phyloP scores from a whole-genome alignment of 92 coral and sea anemone species.

The Ricordea florida region DNA sequence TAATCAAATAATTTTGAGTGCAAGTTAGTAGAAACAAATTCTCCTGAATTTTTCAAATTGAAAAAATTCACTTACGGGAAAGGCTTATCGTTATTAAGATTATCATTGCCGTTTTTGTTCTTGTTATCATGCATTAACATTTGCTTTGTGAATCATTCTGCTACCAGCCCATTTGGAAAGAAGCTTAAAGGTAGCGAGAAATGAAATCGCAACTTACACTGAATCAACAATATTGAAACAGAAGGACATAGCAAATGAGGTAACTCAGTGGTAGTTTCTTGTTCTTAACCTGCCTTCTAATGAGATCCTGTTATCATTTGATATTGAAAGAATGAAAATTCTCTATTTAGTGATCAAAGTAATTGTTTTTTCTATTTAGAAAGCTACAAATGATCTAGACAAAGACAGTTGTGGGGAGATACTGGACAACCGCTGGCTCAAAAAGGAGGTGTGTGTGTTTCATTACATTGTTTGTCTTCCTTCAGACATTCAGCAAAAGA shows the following conservation, averaged over 20 bases:
- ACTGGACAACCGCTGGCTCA: slow-evolving; percentile 97
- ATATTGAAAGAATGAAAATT: neutral
- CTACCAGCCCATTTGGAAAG: slow-evolving; percentile 83
- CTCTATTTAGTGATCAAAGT: neutral
- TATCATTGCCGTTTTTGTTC: no score
- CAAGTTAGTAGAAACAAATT: no score
- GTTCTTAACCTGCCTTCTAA: neutral
- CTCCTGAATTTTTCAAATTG: no score
- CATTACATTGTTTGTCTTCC: no score
- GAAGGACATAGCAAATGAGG: slow-evolving; percentile 95
- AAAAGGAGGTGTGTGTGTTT: slow-evolving; percentile 77
- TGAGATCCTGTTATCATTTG: neutral
- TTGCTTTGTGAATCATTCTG: neutral
- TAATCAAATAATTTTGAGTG: no score
- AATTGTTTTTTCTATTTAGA: slow-evolving; percentile 26
- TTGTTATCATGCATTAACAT: neutral
- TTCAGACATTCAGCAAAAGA: no score
- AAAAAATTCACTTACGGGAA: no score
- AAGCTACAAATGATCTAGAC: slow-evolving; percentile 87
- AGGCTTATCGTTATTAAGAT: no score
- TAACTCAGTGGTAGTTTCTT: neutral
- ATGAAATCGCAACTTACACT: slow-evolving; percentile 86
- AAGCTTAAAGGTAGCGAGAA: slow-evolving; percentile 89
- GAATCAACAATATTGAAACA: slow-evolving; percentile 85
- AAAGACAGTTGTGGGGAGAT: slow-evolving; percentile 89